Evolutionary conservation across 35 echinoderm and acorn worm genomes (phyloP).

Genomic region (Lytechinus variegatus): DNA sequence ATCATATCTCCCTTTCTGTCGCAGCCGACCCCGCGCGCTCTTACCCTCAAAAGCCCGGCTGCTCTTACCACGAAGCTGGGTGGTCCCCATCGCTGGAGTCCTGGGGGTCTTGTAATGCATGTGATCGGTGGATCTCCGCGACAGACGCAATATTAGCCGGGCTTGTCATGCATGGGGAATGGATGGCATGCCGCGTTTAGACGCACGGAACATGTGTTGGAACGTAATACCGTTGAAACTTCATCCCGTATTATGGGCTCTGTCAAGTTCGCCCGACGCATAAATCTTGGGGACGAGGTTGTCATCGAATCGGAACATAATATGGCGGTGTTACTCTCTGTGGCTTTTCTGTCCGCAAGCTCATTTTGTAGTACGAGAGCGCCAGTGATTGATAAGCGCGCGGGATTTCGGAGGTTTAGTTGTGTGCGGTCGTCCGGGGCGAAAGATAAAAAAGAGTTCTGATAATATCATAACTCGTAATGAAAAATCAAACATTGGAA

Average conservation of each 20-base stretch:
- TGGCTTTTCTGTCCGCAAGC: neutral
- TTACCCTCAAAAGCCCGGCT: neutral
- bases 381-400: neutral
- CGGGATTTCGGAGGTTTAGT: neutral
- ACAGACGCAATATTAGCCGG: conserved; percentile 32
- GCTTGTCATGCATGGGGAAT: conserved; percentile 3
- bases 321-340: neutral
- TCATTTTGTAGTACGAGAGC: neutral
- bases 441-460: no score
- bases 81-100: conserved; percentile 33
- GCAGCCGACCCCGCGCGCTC: neutral
- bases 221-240: conserved; percentile 50
- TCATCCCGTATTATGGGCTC: conserved; percentile 47
- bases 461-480: no score
- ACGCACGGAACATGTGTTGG: conserved; percentile 40
- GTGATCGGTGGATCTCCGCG: neutral
- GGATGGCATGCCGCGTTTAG: conserved; percentile 5
- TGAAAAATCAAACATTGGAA: no score
- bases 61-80: neutral
- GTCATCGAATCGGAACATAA: conserved; percentile 43
- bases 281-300: conserved; percentile 6
- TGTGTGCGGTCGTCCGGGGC: neutral
- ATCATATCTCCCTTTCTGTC: neutral
- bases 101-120: conserved; percentile 47
- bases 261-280: conserved; percentile 42